These are phyloP conservation scores for Psephotus haematonotus DNA, from an alignment of 2,113 vertebrate species.

Conservation along the genomic window DNA sequence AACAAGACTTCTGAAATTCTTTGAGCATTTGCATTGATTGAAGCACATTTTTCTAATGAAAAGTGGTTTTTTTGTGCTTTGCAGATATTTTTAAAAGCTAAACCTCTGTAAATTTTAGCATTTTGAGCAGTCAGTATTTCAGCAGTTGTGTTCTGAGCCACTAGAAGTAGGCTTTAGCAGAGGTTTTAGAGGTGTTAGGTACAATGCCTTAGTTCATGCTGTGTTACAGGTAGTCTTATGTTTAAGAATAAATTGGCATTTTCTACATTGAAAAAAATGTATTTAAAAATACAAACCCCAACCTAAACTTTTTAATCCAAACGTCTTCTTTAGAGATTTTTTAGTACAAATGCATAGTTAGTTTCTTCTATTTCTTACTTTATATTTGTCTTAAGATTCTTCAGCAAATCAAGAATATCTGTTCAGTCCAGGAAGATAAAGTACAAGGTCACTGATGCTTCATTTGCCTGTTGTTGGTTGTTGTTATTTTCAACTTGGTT, in stretches of 20 bases:
- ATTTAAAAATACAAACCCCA: background rate
- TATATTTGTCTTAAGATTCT: background rate
- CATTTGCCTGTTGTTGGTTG: background rate
- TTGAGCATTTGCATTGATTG: background rate
- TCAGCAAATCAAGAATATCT: background rate
- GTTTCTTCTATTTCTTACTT: background rate
- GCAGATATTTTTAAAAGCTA: background rate
- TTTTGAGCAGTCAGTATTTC: background rate
- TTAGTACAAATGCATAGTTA: background rate
- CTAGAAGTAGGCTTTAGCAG: background rate
- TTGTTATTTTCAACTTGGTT: background rate
- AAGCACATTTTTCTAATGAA: background rate
- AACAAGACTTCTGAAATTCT: background rate
- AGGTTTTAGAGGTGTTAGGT: background rate
- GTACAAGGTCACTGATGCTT: background rate
- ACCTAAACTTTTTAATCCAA: background rate
- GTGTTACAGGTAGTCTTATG: background rate
- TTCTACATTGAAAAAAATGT: background rate
- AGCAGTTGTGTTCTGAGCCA: background rate
- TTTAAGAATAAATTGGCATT: background rate
- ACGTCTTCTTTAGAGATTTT: background rate
- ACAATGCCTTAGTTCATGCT: background rate
- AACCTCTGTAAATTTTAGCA: background rate
- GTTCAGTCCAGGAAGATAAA: background rate
- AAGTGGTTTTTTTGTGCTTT: background rate